A percentile compares a stretch with the other conserved stretches of the same genome.
Evolutionary conservation across 2,888 invertebrate genomes (phyloP).

Genomic region (Nineta flava): DNA sequence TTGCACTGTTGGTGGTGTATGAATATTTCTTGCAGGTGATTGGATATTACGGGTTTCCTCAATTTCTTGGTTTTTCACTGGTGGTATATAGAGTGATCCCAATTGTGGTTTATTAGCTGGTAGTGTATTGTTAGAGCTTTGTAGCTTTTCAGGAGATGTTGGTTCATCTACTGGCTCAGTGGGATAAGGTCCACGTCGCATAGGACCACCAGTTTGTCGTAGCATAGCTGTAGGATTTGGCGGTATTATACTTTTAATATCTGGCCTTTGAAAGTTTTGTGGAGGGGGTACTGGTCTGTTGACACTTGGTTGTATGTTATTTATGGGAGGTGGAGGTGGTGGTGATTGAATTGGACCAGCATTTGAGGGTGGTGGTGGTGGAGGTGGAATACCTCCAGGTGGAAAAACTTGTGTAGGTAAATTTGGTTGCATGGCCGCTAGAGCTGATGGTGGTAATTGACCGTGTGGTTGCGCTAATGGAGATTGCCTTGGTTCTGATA

Average conservation of each 20-base stretch:
- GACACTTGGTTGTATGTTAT: background rate
- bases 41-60: conserved; percentile 3
- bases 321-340: conserved; percentile 18
- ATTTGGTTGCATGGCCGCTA: conserved; percentile 44
- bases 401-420: conserved; percentile 48
- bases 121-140: conserved; percentile 17
- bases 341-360: conserved; percentile 16
- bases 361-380: conserved; percentile 20
- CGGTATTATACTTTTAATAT: conserved; percentile 50
- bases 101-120: conserved; percentile 24
- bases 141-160: conserved; percentile 18
- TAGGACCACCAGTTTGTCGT: conserved; percentile 49
- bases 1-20: conserved; percentile 9
- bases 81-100: conserved; percentile 39
- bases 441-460: conserved; percentile 42
- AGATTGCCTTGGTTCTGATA: conserved; percentile 33
- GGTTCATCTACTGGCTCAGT: conserved; percentile 20
- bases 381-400: conserved; percentile 19
- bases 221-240: conserved; percentile 54
- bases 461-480: conserved; percentile 30
- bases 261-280: conserved; percentile 43
- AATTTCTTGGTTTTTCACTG: conserved; percentile 17
- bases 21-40: conserved; percentile 4
- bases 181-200: conserved; percentile 19
- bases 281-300: conserved; percentile 38